These are phyloP conservation scores for Gymnobelideus leadbeateri DNA, from an alignment of 2,113 vertebrate genomes.

Conservation along the genomic window DNA sequence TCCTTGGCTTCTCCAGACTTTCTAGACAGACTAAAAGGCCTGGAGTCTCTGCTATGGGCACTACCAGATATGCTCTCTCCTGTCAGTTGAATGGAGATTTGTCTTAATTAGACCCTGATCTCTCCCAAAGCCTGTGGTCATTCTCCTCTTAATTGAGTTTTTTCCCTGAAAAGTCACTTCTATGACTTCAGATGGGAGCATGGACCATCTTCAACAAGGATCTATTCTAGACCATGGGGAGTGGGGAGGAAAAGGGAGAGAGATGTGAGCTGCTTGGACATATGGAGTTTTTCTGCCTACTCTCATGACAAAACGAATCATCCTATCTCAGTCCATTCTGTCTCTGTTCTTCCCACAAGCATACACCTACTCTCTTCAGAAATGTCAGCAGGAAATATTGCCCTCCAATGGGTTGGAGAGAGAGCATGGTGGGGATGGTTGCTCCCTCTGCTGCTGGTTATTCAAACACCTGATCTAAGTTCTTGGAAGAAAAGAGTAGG, in stretches of 20 bases:
- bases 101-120: neutral
- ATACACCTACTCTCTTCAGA: neutral
- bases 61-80: rapidly evolving
- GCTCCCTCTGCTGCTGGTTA: neutral
- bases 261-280: neutral
- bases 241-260: neutral
- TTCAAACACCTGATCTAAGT: neutral
- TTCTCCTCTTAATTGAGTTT: slow-evolving; percentile 32
- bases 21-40: neutral
- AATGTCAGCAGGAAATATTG: neutral
- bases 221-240: neutral
- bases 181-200: neutral
- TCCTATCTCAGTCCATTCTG: neutral
- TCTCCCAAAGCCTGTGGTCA: neutral
- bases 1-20: neutral
- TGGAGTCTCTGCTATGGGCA: neutral
- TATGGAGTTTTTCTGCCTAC: neutral
- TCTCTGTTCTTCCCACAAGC: neutral
- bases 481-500: neutral
- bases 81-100: neutral
- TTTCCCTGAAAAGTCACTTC: neutral
- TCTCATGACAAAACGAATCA: neutral
- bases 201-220: neutral
- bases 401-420: no score
- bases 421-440: no score